Evolutionary conservation across 2,888 invertebrate genomes (phyloP).

Genomic region (Carabus problematicus): DNA sequence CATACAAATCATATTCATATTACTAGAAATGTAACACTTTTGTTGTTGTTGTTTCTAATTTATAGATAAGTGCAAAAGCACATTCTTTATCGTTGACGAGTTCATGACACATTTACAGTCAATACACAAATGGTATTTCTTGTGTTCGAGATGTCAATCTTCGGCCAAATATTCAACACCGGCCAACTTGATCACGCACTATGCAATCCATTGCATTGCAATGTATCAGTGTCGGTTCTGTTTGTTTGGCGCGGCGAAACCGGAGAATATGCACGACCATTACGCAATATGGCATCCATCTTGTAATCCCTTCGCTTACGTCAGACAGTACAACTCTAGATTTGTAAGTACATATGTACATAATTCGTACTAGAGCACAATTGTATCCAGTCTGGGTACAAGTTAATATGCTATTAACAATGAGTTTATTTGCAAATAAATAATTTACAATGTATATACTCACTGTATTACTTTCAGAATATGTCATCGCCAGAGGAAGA

Average conservation of each 20-base stretch:
- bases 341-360: too few relatives aligned
- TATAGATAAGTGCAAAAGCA: constrained; percentile 37
- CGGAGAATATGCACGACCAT: constrained; percentile 60
- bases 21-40: too few relatives aligned
- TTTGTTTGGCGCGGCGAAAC: constrained; percentile 54
- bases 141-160: constrained; percentile 10
- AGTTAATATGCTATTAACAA: too few relatives aligned
- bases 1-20: neutral
- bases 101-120: constrained; percentile 42
- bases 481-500: too few relatives aligned
- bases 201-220: constrained; percentile 57
- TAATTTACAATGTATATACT: too few relatives aligned
- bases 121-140: constrained; percentile 17
- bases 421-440: too few relatives aligned
- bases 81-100: constrained; percentile 31
- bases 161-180: neutral
- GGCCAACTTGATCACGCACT: constrained; percentile 53
- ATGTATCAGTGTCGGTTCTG: constrained; percentile 64
- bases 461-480: too few relatives aligned
- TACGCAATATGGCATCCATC: constrained; percentile 58
- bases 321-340: constrained; percentile 14
- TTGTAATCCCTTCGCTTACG: constrained; percentile 10
- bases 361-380: too few relatives aligned
- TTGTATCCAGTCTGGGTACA: too few relatives aligned
- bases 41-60: too few relatives aligned